Base-by-base conservation (phyloP, 1,140 invertebrate species). In the Drosophila chauvacae region DNA sequence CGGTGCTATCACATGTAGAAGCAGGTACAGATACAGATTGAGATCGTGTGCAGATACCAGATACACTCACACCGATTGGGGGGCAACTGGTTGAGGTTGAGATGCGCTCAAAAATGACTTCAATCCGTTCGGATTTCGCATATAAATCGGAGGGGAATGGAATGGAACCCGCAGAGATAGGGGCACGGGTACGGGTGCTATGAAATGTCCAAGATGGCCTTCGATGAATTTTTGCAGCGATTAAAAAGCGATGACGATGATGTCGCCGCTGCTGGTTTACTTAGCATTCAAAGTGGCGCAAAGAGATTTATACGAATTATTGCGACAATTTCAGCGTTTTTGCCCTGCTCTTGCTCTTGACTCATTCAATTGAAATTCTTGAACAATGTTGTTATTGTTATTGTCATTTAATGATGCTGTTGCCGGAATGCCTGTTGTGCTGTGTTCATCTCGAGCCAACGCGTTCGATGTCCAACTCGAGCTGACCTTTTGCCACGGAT, bases 151-250 rank as follows among this genome's bases (percentile, higher is more conserved):
- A 58, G 66, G 53, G 37, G 42, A 56, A 56, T 56, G 37, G 42
- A 56, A 56, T 56, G 53, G 53, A 39, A 11, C 51, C 20, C 51
- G 33, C 30, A 55, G 35, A 18, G 35, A 37, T 56, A 61, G n/a
- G n/a, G 59, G 60, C n/a, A 61, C 28, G n/a, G 51, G 51, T 78
- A 33, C 33, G 70, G 51, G 51, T 78, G 72, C 77, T 77, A 68
- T 77, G 85, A 90, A 90, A 88, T 84, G 81, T 81, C 77, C 85
- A 84, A 73, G 80, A 81, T 90, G 84, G 84, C 84, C 84, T 88
- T 88, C 84, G 75, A 63, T 69, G 62, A 39, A 61, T 90, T 86
- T 69, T 90, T 90, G 84, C 81, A 90, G 63, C 65, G 84, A 88
- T 88, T 88, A 75, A 90, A 90, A 84, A 80, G 60, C 71, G 82